phyloP scores from a whole-genome alignment of 2,797 vertebrate genomes.

The Xenops minutus region DNA sequence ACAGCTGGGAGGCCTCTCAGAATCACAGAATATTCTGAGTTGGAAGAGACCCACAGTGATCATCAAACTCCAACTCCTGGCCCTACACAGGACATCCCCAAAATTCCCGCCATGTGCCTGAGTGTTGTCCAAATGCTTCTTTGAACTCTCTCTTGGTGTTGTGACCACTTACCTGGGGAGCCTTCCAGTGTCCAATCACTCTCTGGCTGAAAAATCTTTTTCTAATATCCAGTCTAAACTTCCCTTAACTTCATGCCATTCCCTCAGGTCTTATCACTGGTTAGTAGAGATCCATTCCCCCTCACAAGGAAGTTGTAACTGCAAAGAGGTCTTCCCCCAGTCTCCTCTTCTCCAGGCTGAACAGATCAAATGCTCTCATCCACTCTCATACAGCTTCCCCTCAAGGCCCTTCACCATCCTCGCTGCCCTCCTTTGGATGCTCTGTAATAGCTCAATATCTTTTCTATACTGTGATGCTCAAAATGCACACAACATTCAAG shows the following conservation, averaged over 20 bases:
- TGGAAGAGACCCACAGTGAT: neutral
- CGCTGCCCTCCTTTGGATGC: neutral
- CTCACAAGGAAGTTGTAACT: neutral
- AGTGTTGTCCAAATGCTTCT: neutral
- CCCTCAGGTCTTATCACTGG: no score
- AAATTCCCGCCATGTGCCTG: fast-evolving
- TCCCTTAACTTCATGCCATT: neutral
- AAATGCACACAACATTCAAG: fast-evolving
- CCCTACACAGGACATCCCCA: neutral
- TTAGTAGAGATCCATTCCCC: neutral
- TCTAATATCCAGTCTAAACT: neutral
- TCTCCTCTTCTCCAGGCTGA: neutral
- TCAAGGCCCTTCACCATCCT: neutral
- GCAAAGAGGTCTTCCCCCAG: neutral
- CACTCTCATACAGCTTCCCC: fast-evolving
- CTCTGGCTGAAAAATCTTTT: neutral
- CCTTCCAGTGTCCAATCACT: neutral
- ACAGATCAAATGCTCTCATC: neutral
- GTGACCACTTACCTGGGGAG: neutral
- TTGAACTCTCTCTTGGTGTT: neutral
- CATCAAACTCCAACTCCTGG: neutral
- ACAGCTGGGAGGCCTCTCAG: neutral
- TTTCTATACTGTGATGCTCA: neutral
- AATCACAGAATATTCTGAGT: neutral
- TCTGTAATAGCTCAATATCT: neutral